These are phyloP conservation scores for Euthynnus affinis DNA, from an alignment of 2,797 vertebrate genomes.

Conservation along the genomic window DNA sequence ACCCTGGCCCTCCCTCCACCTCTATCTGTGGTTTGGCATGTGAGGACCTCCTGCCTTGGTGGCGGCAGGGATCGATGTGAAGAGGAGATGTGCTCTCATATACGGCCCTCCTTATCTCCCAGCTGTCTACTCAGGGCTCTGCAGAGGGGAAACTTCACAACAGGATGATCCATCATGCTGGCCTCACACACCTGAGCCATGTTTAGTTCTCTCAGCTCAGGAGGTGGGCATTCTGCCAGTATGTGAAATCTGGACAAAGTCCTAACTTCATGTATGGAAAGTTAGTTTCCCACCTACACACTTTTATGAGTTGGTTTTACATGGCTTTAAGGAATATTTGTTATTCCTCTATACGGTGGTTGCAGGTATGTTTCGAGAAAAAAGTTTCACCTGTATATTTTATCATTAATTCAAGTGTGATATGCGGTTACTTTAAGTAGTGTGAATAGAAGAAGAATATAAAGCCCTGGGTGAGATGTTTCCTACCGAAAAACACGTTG, in stretches of 20 bases:
- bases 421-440: not conserved
- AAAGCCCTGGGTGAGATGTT: conserved; percentile 29
- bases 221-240: conserved; percentile 50
- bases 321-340: conserved; percentile 1
- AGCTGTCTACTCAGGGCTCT: conserved; percentile 79
- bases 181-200: conserved; percentile 79
- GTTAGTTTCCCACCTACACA: conserved; percentile 40
- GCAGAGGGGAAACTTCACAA: conserved; percentile 74
- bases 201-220: conserved; percentile 60
- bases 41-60: conserved; percentile 82
- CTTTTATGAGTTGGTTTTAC: conserved; percentile 32
- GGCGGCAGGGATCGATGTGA: conserved; percentile 78
- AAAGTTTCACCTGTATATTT: conserved; percentile 9
- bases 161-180: conserved; percentile 81
- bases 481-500: conserved; percentile 10
- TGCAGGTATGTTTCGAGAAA: conserved; percentile 14
- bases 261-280: conserved; percentile 44
- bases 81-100: conserved; percentile 78
- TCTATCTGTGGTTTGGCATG: conserved; percentile 78
- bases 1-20: conserved; percentile 52
- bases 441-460: conserved; percentile 19
- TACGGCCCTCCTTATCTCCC: conserved; percentile 77
- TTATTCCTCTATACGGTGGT: not conserved
- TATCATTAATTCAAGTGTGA: conserved; percentile 32
- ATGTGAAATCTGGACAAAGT: conserved; percentile 47